phyloP scores from a whole-genome alignment of 2,113 vertebrate genomes.

The Carassius carassius region DNA sequence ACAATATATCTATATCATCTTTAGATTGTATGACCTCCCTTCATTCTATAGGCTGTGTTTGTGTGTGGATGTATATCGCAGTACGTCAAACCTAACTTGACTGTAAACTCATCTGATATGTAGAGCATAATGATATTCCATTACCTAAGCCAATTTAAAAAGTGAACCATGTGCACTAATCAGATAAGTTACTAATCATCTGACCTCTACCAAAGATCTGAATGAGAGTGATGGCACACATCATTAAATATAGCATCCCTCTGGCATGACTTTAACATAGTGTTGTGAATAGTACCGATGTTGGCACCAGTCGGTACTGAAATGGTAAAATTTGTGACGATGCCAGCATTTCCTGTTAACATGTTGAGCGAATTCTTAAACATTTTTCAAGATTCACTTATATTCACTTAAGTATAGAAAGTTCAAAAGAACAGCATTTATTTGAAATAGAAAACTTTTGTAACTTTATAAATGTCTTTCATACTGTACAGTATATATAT shows the following conservation, averaged over 20 bases:
- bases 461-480: no score
- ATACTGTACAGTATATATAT: no score
- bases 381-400: no score
- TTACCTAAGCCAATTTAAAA: slow-evolving; percentile 35
- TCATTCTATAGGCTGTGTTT: not conserved
- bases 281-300: no score
- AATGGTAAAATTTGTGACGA: no score
- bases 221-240: not conserved
- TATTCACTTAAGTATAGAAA: no score
- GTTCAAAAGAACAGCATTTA: no score
- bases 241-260: not conserved
- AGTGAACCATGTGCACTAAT: slow-evolving; percentile 34
- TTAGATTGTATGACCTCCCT: not conserved
- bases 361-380: no score
- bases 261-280: slow-evolving; percentile 11
- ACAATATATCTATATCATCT: no score
- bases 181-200: slow-evolving; percentile 27
- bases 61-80: not conserved
- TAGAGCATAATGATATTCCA: slow-evolving; percentile 22
- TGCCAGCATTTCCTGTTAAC: no score
- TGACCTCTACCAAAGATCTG: not conserved
- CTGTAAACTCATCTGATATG: slow-evolving; percentile 27
- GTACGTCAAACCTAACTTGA: slow-evolving; percentile 10
- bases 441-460: no score
- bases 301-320: no score